Percentiles rank a stretch among this genome's conserved stretches.
These are phyloP conservation scores for Euzophera pinguis DNA, from an alignment of 2,888 invertebrate genomes.

Conservation along the genomic window DNA sequence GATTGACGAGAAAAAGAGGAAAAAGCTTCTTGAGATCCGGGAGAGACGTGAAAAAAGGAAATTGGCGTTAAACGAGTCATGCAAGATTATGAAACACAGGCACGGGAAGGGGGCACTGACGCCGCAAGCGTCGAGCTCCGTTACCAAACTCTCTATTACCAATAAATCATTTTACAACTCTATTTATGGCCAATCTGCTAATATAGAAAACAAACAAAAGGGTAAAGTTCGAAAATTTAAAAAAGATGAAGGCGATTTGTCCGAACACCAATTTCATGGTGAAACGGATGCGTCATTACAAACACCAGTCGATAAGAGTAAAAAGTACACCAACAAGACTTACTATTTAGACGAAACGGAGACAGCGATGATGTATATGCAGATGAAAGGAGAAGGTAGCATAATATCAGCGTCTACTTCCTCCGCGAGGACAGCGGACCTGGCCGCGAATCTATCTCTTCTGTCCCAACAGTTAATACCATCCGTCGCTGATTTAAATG, in stretches of 20 bases:
- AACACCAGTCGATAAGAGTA: slow-evolving; percentile 30
- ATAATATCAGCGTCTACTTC: slow-evolving; percentile 40
- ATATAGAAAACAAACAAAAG: slow-evolving; percentile 30
- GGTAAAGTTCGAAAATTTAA: slow-evolving; percentile 30
- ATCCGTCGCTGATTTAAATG: slow-evolving; percentile 29
- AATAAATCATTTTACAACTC: slow-evolving; percentile 72
- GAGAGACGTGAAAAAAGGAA: slow-evolving; percentile 61
- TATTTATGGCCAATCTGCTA: slow-evolving; percentile 54
- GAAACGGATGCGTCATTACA: slow-evolving; percentile 26
- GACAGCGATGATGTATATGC: slow-evolving; percentile 53
- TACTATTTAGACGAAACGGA: slow-evolving; percentile 58
- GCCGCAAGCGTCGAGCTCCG: slow-evolving; percentile 60
- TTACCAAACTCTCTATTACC: slow-evolving; percentile 67
- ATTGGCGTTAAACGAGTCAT: slow-evolving; percentile 49
- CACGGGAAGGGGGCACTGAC: slow-evolving; percentile 39
- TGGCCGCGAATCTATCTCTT: slow-evolving; percentile 32
- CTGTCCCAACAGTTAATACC: slow-evolving; percentile 32
- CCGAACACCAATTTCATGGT: slow-evolving; percentile 24
- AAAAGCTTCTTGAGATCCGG: slow-evolving; percentile 59
- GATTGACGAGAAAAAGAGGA: slow-evolving; percentile 63
- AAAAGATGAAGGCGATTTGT: slow-evolving; percentile 27
- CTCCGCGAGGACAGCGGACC: slow-evolving; percentile 42
- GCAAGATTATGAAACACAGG: slow-evolving; percentile 53
- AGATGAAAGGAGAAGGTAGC: slow-evolving; percentile 35
- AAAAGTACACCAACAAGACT: slow-evolving; percentile 49